These are phyloP conservation scores for Moxostoma hubbsi DNA, from an alignment of 2,797 vertebrate genomes.

Conservation along the genomic window DNA sequence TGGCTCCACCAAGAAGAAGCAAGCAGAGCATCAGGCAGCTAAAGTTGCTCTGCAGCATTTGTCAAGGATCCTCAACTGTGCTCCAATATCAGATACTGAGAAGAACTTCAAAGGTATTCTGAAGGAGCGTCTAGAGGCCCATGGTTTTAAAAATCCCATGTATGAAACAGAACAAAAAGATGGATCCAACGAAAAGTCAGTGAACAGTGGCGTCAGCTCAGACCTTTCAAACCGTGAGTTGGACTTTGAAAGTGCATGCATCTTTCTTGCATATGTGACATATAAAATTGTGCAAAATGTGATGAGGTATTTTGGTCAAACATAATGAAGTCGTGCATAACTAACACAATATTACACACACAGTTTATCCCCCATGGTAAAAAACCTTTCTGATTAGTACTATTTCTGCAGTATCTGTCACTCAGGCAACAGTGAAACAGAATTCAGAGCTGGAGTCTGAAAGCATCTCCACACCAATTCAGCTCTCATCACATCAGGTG, in stretches of 20 bases:
- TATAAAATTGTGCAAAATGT: neutral
- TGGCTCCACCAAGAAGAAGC: constrained; percentile 55
- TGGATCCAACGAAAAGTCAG: too few species aligned
- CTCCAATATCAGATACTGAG: neutral
- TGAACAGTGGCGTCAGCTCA: neutral
- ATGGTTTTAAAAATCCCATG: constrained; percentile 1
- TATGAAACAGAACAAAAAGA: constrained; percentile 43
- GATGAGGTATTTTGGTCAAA: too few species aligned
- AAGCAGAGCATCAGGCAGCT: constrained; percentile 63
- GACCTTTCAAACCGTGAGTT: constrained; percentile 29
- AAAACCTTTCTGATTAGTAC: neutral
- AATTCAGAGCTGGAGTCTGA: neutral
- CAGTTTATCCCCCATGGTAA: too few species aligned
- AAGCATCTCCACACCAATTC: neutral
- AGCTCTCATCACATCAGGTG: neutral
- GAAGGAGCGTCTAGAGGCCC: constrained; percentile 56
- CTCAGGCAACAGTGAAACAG: neutral
- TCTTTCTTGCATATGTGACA: neutral
- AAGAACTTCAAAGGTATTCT: constrained; percentile 60
- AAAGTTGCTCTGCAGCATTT: constrained; percentile 57
- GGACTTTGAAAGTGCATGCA: neutral
- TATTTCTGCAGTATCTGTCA: constrained; percentile 14
- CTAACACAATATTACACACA: too few species aligned
- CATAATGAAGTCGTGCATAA: too few species aligned
- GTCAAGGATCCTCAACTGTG: constrained; percentile 47